These are phyloP conservation scores for Nezara viridula DNA, from an alignment of 2,888 invertebrate species.

Conservation along the genomic window DNA sequence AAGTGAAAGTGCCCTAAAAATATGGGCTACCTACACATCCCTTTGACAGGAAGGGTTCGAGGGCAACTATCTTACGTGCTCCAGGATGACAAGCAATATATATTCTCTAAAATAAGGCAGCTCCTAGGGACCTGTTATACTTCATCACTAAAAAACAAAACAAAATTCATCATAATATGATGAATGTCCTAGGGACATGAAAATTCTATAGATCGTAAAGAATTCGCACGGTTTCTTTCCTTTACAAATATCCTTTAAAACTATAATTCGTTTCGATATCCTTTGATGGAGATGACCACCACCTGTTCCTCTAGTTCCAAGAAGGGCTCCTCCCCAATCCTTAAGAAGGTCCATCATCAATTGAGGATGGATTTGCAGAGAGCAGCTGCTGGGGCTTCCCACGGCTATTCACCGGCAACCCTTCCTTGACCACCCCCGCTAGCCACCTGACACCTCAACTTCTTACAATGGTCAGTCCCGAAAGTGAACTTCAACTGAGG, in stretches of 20 bases:
- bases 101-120: background rate
- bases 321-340: background rate
- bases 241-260: background rate
- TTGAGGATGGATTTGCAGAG: constrained; percentile 25
- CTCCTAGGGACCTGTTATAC: background rate
- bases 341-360: background rate
- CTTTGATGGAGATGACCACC: background rate
- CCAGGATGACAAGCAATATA: background rate
- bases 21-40: background rate
- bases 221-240: background rate
- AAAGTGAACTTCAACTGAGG: background rate
- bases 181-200: too few species aligned
- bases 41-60: background rate
- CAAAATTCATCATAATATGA: background rate
- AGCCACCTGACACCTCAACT: background rate
- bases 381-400: background rate
- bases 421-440: constrained; percentile 29
- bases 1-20: constrained; percentile 23
- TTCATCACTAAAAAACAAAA: background rate
- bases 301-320: background rate
- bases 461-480: background rate
- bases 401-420: background rate
- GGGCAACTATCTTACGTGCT: background rate
- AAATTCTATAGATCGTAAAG: background rate
- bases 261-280: too few species aligned